Conservation (phyloP, 2,888 invertebrate genomes). For the Camponotus fellah region DNA sequence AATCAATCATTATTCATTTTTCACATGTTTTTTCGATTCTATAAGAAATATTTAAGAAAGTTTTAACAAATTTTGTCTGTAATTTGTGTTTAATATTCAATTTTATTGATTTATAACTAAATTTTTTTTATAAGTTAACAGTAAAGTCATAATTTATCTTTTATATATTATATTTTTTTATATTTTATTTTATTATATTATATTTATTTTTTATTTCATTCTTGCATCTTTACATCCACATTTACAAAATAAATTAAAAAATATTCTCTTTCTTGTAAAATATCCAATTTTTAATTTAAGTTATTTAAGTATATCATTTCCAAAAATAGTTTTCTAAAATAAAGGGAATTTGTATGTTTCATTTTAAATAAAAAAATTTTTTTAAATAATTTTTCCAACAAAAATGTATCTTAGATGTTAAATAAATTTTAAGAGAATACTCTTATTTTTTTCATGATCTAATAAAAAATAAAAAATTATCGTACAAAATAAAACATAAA, state of each 20-base stretch:
- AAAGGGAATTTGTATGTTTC: not conserved
- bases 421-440: not conserved
- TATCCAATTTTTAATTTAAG: slow-evolving; percentile 10
- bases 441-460: not conserved
- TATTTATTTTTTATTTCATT: too few species aligned
- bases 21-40: not conserved
- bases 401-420: not conserved
- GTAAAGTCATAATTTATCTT: not conserved
- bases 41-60: not conserved
- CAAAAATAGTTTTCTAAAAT: not conserved
- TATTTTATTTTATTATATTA: too few species aligned
- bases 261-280: not conserved
- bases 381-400: too few species aligned
- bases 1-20: slow-evolving; percentile 3
- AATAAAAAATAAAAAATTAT: too few species aligned
- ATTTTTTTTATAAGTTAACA: not conserved
- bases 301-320: not conserved
- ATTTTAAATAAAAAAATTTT: not conserved
- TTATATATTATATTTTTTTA: too few species aligned
- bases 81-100: not conserved
- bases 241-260: not conserved
- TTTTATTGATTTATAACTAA: not conserved
- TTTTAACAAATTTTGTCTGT: not conserved
- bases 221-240: not conserved
- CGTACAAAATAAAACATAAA: not conserved